Conservation (phyloP, 1,140 invertebrate genomes). For the Drosophila mauritiana region DNA sequence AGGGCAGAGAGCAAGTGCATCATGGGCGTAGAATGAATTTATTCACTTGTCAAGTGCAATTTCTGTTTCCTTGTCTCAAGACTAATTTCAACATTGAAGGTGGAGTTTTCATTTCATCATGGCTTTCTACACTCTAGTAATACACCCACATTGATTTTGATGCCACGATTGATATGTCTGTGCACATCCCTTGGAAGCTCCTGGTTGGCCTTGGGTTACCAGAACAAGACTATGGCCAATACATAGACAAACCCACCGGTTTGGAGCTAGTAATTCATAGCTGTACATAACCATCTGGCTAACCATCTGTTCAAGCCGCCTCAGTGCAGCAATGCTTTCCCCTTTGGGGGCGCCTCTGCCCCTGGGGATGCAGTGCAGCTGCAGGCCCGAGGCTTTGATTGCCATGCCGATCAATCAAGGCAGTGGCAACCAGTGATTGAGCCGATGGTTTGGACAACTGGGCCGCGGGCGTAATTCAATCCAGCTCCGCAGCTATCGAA, state of each 20-base stretch:
- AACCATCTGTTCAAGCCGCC: neutral
- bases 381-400: slow-evolving; percentile 41
- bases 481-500: neutral
- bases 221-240: too few relatives aligned
- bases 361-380: neutral
- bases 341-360: slow-evolving; percentile 7
- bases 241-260: too few relatives aligned
- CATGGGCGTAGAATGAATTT: slow-evolving; percentile 4
- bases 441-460: slow-evolving; percentile 35
- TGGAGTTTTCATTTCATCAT: too few relatives aligned
- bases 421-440: slow-evolving; percentile 35
- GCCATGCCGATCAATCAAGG: slow-evolving; percentile 43
- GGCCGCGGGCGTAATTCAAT: slow-evolving; percentile 55
- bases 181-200: too few relatives aligned
- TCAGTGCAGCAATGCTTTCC: neutral
- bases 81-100: too few relatives aligned
- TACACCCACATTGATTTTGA: too few relatives aligned
- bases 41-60: neutral
- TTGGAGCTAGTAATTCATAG: too few relatives aligned
- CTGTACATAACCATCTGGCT: neutral
- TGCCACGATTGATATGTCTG: too few relatives aligned
- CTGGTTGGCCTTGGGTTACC: too few relatives aligned
- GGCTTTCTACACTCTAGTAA: too few relatives aligned
- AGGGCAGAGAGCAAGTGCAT: neutral
- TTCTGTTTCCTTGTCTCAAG: neutral